phyloP scores from a whole-genome alignment of 2,113 vertebrate species.

The Megaceryle torquata region DNA sequence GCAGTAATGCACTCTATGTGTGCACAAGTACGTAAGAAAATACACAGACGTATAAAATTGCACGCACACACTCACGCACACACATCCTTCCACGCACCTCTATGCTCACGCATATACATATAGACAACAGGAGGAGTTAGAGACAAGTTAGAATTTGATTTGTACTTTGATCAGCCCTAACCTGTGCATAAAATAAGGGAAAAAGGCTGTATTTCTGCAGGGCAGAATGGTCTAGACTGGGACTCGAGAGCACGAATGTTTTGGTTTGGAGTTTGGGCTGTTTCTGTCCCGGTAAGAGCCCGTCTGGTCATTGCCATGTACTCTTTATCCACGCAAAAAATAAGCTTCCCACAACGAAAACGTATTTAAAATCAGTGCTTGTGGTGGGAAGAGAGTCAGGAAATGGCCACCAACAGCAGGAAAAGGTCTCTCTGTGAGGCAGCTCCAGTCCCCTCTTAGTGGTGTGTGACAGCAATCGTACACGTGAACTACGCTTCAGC shows the following conservation, averaged over 20 bases:
- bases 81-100: slow-evolving; percentile 78
- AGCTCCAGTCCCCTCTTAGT: slow-evolving; percentile 54
- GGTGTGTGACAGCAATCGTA: slow-evolving; percentile 51
- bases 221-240: slow-evolving; percentile 53
- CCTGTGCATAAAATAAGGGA: slow-evolving; percentile 70
- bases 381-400: slow-evolving; percentile 68
- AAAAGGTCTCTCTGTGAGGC: slow-evolving; percentile 45
- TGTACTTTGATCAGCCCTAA: slow-evolving; percentile 78
- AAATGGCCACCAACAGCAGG: slow-evolving; percentile 51
- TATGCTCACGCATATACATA: slow-evolving; percentile 84
- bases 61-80: slow-evolving; percentile 72
- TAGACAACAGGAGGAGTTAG: slow-evolving; percentile 82
- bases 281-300: slow-evolving; percentile 44
- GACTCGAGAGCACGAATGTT: slow-evolving; percentile 53
- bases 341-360: slow-evolving; percentile 71
- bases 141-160: slow-evolving; percentile 84
- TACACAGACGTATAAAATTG: slow-evolving; percentile 89
- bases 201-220: slow-evolving; percentile 55
- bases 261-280: slow-evolving; percentile 67
- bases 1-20: slow-evolving; percentile 97
- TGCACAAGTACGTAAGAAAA: slow-evolving; percentile 95
- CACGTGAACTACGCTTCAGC: neutral
- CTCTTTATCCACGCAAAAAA: slow-evolving; percentile 49
- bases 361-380: slow-evolving; percentile 75
- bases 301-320: slow-evolving; percentile 30